Evolutionary conservation across 1,140 invertebrate genomes (phyloP), one percentile per base, ranked within the genome.

Genomic region (Drosophila tropicalis): DNA sequence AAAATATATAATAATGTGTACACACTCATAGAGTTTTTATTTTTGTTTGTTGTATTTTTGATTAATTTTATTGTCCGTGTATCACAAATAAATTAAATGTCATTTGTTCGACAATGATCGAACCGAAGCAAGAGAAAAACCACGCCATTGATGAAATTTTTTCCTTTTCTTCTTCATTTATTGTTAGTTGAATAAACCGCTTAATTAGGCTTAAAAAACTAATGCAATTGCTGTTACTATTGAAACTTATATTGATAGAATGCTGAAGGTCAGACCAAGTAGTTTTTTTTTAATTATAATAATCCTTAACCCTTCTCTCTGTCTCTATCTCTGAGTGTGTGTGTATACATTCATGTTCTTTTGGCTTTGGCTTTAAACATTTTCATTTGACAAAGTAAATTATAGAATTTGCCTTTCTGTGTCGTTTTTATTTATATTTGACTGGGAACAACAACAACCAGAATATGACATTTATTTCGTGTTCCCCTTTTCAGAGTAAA

Each of bases 131-230:
- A 22, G n/a, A 19, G 9, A 51, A 51, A 51, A 39, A 39, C 10
- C 56, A 6, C 29, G 19, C 36, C 29, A n/a, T 15, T 39, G 71
- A 57, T 34, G 58, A 64, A 57, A 65, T 40, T 39, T 57, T 58
- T 32, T 62, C 15, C 36, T 39, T 6, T 34, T 34, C 5, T 34
- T 3, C 34, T 12, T 12, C 34, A 3, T 36, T 36, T 39, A 54
- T 17, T 41, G 74, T 22, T 54, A 41, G 64, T 41, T 76, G 58
- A 76, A 76, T 64, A 69, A 76, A 73, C 47, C 62, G 67, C 72
- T 68, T 68, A 76, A 81, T 76, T 68, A 70, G 58, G 62, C 56
- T 70, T 67, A 74, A 74, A 29, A 64, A 70, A 70, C 60, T 51
- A 58, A 34, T n/a, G 54, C 55, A 39, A 25, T 58, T 22, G 57